phyloP scores from a whole-genome alignment of 2,888 invertebrate species.

The Eurytoma californica region DNA sequence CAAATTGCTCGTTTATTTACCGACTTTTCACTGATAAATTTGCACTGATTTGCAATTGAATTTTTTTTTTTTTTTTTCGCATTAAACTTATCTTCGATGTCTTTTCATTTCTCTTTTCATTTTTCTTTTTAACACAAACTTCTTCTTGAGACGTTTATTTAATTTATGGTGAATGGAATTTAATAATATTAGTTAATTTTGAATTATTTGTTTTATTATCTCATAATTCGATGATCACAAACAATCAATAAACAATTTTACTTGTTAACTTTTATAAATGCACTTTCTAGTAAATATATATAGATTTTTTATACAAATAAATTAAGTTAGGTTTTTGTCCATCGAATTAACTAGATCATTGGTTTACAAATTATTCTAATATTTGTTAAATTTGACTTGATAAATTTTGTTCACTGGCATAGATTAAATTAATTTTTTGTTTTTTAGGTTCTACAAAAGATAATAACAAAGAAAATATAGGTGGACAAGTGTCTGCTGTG shows the following conservation, averaged over 20 bases:
- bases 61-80: too few species aligned
- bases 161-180: too few species aligned
- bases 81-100: neutral
- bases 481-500: slow-evolving; percentile 72
- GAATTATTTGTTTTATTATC: too few species aligned
- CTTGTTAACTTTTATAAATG: too few species aligned
- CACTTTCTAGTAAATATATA: neutral
- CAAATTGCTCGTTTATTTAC: neutral
- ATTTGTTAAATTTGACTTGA: too few species aligned
- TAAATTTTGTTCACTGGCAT: too few species aligned
- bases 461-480: slow-evolving; percentile 80
- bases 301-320: neutral
- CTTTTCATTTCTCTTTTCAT: neutral
- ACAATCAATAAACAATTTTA: too few species aligned
- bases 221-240: too few species aligned
- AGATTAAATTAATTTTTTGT: slow-evolving; percentile 66
- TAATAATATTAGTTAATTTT: too few species aligned
- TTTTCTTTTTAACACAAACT: neutral
- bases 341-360: too few species aligned
- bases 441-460: slow-evolving; percentile 81
- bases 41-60: neutral
- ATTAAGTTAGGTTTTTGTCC: neutral
- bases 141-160: too few species aligned
- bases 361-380: too few species aligned
- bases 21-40: neutral